A percentile compares a stretch with the other conserved stretches of the same genome.
These are phyloP conservation scores for Oxycera nigricornis DNA, from an alignment of 2,888 invertebrate species.

Conservation along the genomic window DNA sequence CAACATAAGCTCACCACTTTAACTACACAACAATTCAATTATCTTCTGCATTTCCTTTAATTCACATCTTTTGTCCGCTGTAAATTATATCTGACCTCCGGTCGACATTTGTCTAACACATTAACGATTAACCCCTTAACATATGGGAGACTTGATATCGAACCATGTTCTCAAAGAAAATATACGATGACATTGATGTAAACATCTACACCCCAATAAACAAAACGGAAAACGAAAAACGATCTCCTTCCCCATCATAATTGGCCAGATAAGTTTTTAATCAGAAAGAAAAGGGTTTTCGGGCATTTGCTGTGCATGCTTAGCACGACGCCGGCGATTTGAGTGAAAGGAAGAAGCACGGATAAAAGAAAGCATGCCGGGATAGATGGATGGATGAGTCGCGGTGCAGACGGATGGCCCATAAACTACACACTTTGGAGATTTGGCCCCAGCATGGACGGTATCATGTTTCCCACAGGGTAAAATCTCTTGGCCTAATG, in stretches of 20 bases:
- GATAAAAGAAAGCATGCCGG: not conserved
- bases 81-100: not conserved
- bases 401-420: not conserved
- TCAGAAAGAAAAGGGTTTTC: not conserved
- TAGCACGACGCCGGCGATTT: not conserved
- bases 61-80: not conserved
- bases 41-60: not conserved
- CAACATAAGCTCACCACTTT: not conserved
- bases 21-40: slow-evolving; percentile 6
- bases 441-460: not conserved
- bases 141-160: not conserved
- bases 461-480: slow-evolving; percentile 34
- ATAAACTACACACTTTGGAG: not conserved
- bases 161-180: slow-evolving; percentile 1
- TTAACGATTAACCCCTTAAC: not conserved
- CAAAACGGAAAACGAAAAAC: not conserved
- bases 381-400: not conserved
- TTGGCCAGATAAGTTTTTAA: slow-evolving; percentile 20
- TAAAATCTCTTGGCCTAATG: slow-evolving; percentile 32
- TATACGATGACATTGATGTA: slow-evolving; percentile 16
- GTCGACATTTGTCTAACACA: slow-evolving; percentile 5
- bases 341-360: not conserved
- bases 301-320: not conserved
- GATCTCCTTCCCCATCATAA: not conserved
- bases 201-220: slow-evolving; percentile 17